Conservation (phyloP, 2,888 invertebrate species). For the Scelioninae gen. 2 region DNA sequence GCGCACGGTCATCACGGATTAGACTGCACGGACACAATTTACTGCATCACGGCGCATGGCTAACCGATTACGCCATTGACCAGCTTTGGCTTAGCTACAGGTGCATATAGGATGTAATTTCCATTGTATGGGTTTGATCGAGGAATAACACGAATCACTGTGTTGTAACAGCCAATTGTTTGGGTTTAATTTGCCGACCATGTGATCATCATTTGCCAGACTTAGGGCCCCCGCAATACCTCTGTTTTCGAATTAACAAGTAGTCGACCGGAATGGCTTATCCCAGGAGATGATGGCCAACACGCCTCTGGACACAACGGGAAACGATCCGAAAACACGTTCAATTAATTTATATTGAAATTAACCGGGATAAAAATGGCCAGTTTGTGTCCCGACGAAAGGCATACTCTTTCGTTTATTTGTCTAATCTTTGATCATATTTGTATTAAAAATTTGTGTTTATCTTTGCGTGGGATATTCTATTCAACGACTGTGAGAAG, state of each 20-base stretch:
- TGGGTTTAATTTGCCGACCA: slow-evolving; percentile 44
- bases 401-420: too few relatives aligned
- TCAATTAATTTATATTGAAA: too few relatives aligned
- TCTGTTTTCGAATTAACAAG: slow-evolving; percentile 37
- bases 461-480: too few relatives aligned
- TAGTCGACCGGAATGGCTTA: background rate
- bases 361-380: too few relatives aligned
- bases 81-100: slow-evolving; percentile 64
- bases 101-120: slow-evolving; percentile 62
- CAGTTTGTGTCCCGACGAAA: too few relatives aligned
- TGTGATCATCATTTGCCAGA: slow-evolving; percentile 34
- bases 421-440: too few relatives aligned
- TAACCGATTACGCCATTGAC: slow-evolving; percentile 67
- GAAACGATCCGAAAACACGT: too few relatives aligned
- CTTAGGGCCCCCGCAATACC: slow-evolving; percentile 19
- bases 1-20: slow-evolving; percentile 41
- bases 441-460: too few relatives aligned
- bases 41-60: slow-evolving; percentile 69
- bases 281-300: slow-evolving; percentile 1
- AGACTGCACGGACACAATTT: slow-evolving; percentile 68
- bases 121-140: slow-evolving; percentile 51
- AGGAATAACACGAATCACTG: slow-evolving; percentile 54
- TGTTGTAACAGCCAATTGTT: slow-evolving; percentile 50
- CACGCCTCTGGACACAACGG: too few relatives aligned
- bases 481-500: too few relatives aligned